phyloP scores from a whole-genome alignment of 1,140 invertebrate species.

The Cylas formicarius region DNA sequence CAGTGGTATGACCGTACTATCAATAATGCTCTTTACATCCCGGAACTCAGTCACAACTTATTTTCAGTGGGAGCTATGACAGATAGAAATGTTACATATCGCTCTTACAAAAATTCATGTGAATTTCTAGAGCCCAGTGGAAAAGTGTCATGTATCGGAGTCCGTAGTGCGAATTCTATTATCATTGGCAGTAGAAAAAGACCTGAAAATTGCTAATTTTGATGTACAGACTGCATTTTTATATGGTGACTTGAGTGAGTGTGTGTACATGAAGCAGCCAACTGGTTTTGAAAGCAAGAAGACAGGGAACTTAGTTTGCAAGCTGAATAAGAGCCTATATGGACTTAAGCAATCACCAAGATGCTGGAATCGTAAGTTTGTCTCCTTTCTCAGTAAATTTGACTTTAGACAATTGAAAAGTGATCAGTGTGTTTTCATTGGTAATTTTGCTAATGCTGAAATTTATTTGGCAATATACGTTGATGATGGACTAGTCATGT shows the following conservation, averaged over 20 bases:
- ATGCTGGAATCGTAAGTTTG: conserved; percentile 37
- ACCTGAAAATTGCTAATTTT: conserved; percentile 2
- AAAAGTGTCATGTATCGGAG: conserved; percentile 11
- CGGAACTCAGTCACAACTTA: conserved; percentile 4
- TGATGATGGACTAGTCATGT: conserved; percentile 12
- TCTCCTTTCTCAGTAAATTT: conserved; percentile 12
- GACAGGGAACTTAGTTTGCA: conserved; percentile 13
- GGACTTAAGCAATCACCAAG: conserved; percentile 43
- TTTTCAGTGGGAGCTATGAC: conserved; percentile 20
- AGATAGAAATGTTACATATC: conserved; percentile 13
- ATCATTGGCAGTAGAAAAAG: conserved; percentile 2
- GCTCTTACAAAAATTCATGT: conserved; percentile 11
- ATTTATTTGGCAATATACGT: conserved; percentile 10
- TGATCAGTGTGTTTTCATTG: conserved; percentile 6
- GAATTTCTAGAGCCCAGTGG: conserved; percentile 12
- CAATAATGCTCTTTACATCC: conserved; percentile 15
- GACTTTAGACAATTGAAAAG: conserved; percentile 8
- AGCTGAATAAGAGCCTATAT: conserved; percentile 41
- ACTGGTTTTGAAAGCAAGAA: conserved; percentile 33
- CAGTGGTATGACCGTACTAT: conserved; percentile 16
- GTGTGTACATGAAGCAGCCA: conserved; percentile 31
- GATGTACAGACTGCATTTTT: conserved; percentile 8
- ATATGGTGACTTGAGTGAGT: conserved; percentile 4
- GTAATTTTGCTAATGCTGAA: background rate
- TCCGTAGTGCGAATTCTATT: conserved; percentile 4